Conservation (phyloP, 2,888 invertebrate genomes). For the Drosophila melanosoma region DNA sequence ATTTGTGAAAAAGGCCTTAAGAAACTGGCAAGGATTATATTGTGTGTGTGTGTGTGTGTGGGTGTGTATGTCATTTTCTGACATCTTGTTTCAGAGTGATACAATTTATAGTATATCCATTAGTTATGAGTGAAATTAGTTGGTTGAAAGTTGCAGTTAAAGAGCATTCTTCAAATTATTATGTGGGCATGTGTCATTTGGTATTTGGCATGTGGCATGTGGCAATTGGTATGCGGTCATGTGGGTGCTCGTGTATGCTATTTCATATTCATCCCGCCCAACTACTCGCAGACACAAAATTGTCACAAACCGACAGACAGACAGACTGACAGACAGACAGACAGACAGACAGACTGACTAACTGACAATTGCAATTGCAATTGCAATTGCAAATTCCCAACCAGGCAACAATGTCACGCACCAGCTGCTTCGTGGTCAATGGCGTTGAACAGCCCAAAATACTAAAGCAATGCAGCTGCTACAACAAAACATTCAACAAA, state of each 20-base stretch:
- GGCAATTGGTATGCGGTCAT: neutral
- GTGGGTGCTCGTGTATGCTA: neutral
- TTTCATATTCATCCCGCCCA: neutral
- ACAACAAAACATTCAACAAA: conserved; percentile 18
- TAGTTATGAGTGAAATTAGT: neutral
- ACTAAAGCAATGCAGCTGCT: conserved; percentile 22
- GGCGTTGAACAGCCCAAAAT: conserved; percentile 50
- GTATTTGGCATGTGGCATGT: neutral
- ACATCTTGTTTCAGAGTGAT: neutral
- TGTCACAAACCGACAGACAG: conserved; percentile 5
- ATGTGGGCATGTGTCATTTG: conserved; percentile 3
- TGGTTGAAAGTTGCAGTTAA: neutral
- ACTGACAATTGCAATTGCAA: conserved; percentile 11
- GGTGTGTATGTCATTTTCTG: neutral
- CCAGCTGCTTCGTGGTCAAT: conserved; percentile 66
- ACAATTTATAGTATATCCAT: neutral
- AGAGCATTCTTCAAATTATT: neutral
- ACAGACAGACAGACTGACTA: neutral
- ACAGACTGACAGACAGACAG: neutral
- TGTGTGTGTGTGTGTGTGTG: neutral
- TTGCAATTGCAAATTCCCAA: conserved; percentile 34
- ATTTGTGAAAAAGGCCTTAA: neutral
- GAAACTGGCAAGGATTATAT: neutral
- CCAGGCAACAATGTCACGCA: conserved; percentile 44
- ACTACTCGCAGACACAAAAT: conserved; percentile 7